Conservation (phyloP, 1,140 invertebrate species). For the Anoplolepis gracilipes region DNA sequence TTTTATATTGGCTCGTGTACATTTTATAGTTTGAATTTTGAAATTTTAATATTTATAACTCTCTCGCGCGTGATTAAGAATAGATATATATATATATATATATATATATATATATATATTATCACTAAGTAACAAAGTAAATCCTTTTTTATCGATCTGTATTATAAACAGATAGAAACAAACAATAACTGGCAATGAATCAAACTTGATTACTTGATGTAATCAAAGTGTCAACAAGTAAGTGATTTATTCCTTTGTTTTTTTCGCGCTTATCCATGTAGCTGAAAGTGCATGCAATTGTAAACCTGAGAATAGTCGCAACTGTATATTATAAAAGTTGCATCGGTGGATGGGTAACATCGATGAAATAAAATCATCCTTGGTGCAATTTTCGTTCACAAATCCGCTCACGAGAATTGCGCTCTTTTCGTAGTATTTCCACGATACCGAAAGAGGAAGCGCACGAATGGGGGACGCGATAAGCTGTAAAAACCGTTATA, state of each 20-base stretch:
- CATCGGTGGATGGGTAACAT: neutral
- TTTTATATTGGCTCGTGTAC: neutral
- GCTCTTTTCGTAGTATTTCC: neutral
- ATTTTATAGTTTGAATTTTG: neutral
- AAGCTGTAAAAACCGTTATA: constrained; percentile 54
- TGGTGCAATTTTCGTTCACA: neutral
- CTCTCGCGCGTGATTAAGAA: too few relatives aligned
- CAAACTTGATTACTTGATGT: neutral
- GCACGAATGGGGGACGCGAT: constrained; percentile 30
- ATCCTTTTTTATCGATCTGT: neutral
- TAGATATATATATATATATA: too few relatives aligned
- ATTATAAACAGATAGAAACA: too few relatives aligned
- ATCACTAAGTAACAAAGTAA: neutral
- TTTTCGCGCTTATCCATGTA: neutral
- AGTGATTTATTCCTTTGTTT: neutral
- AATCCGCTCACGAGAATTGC: neutral
- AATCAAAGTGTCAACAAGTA: neutral
- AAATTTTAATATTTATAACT: too few relatives aligned
- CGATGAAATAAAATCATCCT: neutral
- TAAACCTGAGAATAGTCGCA: neutral
- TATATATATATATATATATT: too few relatives aligned
- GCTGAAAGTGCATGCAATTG: neutral
- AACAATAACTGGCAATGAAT: neutral
- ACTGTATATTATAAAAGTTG: neutral
- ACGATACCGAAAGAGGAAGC: neutral